phyloP scores from a whole-genome alignment of 2,113 vertebrate species.

The Rhinoptilus africanus region DNA sequence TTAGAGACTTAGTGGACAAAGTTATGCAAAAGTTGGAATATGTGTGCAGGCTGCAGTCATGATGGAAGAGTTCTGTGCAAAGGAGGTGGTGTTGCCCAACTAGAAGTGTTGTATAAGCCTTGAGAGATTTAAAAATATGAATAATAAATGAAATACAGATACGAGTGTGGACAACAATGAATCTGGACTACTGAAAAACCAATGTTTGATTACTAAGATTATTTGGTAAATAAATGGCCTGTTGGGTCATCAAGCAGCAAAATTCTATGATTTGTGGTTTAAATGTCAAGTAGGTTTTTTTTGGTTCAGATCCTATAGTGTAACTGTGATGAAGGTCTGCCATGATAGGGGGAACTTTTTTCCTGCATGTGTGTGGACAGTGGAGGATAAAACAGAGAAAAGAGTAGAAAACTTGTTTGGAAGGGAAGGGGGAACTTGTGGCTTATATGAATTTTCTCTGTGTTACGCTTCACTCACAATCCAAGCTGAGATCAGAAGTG shows the following conservation, averaged over 20 bases:
- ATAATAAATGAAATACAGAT: not conserved
- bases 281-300: not conserved
- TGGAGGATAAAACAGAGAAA: not conserved
- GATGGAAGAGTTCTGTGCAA: not conserved
- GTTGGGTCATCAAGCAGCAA: not conserved
- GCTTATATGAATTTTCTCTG: not conserved
- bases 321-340: not conserved
- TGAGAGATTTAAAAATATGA: not conserved
- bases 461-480: not conserved
- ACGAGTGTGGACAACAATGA: not conserved
- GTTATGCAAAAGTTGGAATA: not conserved
- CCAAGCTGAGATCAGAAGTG: not conserved
- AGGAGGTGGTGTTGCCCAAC: not conserved
- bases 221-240: not conserved
- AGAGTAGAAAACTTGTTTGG: not conserved
- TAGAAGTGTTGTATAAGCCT: not conserved
- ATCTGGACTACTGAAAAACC: not conserved
- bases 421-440: not conserved
- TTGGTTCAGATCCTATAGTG: not conserved
- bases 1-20: not conserved
- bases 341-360: not conserved
- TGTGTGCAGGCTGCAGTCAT: not conserved
- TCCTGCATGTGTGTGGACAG: not conserved
- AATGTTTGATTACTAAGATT: not conserved
- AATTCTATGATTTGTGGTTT: not conserved